A percentile compares a stretch with the other conserved stretches of the same genome.
phyloP scores from a whole-genome alignment of 2,888 invertebrate genomes.

The Mactromeris polynyma region DNA sequence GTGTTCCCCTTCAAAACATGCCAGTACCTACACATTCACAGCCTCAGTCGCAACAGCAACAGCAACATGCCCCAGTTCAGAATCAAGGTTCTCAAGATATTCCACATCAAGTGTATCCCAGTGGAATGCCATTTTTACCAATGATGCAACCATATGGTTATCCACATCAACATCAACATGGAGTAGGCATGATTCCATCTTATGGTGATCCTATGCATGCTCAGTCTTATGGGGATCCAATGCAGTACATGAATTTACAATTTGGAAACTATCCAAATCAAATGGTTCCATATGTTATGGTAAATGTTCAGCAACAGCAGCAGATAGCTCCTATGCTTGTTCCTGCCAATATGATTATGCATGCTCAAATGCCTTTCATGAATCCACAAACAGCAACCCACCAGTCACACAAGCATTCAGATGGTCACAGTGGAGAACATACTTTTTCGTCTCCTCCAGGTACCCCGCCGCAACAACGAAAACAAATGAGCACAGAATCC shows the following conservation, averaged over 20 bases:
- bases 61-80: constrained; percentile 34
- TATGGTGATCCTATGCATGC: constrained; percentile 57
- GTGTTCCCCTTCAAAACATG: constrained; percentile 19
- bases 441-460: constrained; percentile 71
- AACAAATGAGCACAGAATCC: constrained; percentile 67
- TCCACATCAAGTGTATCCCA: constrained; percentile 26
- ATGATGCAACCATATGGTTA: constrained; percentile 66
- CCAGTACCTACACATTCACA: constrained; percentile 53
- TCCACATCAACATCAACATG: constrained; percentile 62
- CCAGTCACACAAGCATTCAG: constrained; percentile 50
- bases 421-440: constrained; percentile 35
- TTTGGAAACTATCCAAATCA: constrained; percentile 39
- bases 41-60: constrained; percentile 57
- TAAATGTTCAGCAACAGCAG: constrained; percentile 68
- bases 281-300: constrained; percentile 66
- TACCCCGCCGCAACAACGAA: constrained; percentile 77
- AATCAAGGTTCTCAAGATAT: constrained; percentile 28
- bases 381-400: constrained; percentile 28
- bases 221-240: constrained; percentile 29
- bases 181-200: constrained; percentile 69
- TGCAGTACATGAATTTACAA: constrained; percentile 45
- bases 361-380: constrained; percentile 50
- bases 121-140: constrained; percentile 58
- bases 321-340: constrained; percentile 65
- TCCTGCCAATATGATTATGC: constrained; percentile 62